Base-by-base conservation (phyloP, 2,888 invertebrate species). In the Megastigmus dorsalis region DNA sequence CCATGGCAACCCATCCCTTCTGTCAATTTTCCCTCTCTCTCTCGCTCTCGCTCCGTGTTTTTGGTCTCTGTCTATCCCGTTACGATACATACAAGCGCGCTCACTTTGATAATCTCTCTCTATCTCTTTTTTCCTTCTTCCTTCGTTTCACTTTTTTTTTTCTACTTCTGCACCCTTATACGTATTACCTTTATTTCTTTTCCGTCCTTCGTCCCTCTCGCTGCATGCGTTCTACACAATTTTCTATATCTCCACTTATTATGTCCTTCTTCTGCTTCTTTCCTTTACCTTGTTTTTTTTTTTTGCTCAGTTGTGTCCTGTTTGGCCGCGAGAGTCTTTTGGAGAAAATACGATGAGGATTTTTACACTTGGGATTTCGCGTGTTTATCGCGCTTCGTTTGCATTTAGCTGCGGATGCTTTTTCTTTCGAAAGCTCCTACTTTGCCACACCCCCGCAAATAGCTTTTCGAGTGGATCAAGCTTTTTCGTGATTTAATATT, bases 1-100 rank as follows among this genome's bases (percentile, higher is more conserved):
- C 86, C 85, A 86, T 86, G 83, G 84, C 76, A 84, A 86, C 86
- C 80, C 80, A 81, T 82, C 82, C 84, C 85, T 81, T 78, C 82
- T 79, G 82, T 81, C 80, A 78, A 81, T 81, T 79, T 77, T 77
- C 75, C 67, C 77, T 68, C 72, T 54, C 76, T 62, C 76, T 28
- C 69, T 43, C 28, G 20, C 72, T 60, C 38, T 73, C 68, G 30
- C 66, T 67, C 62, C 67, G 52, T 55, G 66, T 62, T 79, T 77
- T 76, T 45, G 54, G 15, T 57, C 28, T 57, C 63, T 48, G 36
- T 78, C 77, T 68, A 67, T 70, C 72, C 55, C 59, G 45, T 23
- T 52, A n/a, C n/a, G n/a, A n/a, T n/a, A n/a, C n/a, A n/a, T n/a
- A n/a, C n/a, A n/a, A 67, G 28, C 30, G 48, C 59, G 15, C 45